Evolutionary conservation across 2,888 invertebrate genomes (phyloP).

Genomic region (Craniophora ligustri): DNA sequence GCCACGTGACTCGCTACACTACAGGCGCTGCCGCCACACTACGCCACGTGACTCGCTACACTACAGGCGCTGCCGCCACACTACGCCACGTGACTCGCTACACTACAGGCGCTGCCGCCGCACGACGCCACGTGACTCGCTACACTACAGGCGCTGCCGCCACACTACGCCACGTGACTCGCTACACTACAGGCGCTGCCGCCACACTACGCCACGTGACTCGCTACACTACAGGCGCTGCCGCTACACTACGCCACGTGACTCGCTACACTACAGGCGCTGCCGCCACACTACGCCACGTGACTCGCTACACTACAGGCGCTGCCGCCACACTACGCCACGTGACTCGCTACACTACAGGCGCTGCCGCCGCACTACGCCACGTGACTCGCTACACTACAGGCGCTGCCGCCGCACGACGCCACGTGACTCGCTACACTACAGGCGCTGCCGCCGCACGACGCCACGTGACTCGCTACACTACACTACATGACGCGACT

Average conservation of each 20-base stretch:
- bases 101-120: background rate
- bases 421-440: too few species aligned
- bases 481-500: too few species aligned
- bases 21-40: background rate
- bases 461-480: too few species aligned
- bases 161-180: conserved; percentile 4
- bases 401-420: too few species aligned
- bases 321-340: background rate
- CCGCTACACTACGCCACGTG: conserved; percentile 1
- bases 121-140: background rate
- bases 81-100: conserved; percentile 4
- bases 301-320: background rate
- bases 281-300: background rate
- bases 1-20: conserved; percentile 14
- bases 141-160: background rate
- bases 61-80: background rate
- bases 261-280: background rate
- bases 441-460: too few species aligned
- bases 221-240: background rate
- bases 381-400: too few species aligned
- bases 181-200: background rate
- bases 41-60: background rate
- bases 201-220: background rate
- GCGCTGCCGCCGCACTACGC: background rate
- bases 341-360: too few species aligned